These are phyloP conservation scores for Drosophila formosana DNA, from an alignment of 2,888 invertebrate species.

Conservation along the genomic window DNA sequence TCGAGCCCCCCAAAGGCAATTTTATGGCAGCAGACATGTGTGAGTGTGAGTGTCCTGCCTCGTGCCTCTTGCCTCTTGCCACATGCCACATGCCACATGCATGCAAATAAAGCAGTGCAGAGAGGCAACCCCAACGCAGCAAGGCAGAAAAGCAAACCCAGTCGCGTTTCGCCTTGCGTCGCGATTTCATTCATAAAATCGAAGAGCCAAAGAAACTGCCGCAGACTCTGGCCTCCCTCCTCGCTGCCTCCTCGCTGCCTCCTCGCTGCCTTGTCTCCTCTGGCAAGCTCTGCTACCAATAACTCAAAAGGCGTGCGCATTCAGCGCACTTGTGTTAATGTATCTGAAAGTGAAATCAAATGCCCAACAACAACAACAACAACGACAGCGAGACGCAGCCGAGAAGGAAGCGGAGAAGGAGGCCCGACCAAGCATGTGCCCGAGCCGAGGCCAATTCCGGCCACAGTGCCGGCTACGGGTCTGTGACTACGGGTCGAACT, in stretches of 20 bases:
- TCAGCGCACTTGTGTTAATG: slow-evolving; percentile 74
- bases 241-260: background rate
- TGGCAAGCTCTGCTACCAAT: slow-evolving; percentile 62
- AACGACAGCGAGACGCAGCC: slow-evolving; percentile 2
- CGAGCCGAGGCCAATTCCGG: slow-evolving; percentile 34
- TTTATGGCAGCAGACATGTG: slow-evolving; percentile 65
- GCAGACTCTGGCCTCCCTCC: slow-evolving; percentile 31
- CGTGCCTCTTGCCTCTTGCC: slow-evolving; percentile 46
- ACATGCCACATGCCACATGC: slow-evolving; percentile 54
- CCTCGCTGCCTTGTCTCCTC: background rate
- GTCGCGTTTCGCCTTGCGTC: slow-evolving; percentile 69
- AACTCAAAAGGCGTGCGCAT: slow-evolving; percentile 79
- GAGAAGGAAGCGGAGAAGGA: slow-evolving; percentile 9
- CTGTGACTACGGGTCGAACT: slow-evolving; percentile 67
- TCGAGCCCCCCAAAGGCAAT: slow-evolving; percentile 69
- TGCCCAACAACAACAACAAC: slow-evolving; percentile 42
- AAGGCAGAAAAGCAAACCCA: slow-evolving; percentile 58
- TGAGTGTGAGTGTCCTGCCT: slow-evolving; percentile 20
- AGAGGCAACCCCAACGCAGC: slow-evolving; percentile 45
- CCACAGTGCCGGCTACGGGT: slow-evolving; percentile 26
- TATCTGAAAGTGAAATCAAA: slow-evolving; percentile 76
- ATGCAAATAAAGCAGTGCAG: slow-evolving; percentile 71
- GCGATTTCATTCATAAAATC: slow-evolving; percentile 80
- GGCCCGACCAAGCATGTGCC: slow-evolving; percentile 48
- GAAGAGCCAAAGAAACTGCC: slow-evolving; percentile 78